A percentile compares a stretch with the other conserved stretches of the same genome.
phyloP scores from a whole-genome alignment of 1,140 invertebrate genomes.

The Hylyphantes graminicola region DNA sequence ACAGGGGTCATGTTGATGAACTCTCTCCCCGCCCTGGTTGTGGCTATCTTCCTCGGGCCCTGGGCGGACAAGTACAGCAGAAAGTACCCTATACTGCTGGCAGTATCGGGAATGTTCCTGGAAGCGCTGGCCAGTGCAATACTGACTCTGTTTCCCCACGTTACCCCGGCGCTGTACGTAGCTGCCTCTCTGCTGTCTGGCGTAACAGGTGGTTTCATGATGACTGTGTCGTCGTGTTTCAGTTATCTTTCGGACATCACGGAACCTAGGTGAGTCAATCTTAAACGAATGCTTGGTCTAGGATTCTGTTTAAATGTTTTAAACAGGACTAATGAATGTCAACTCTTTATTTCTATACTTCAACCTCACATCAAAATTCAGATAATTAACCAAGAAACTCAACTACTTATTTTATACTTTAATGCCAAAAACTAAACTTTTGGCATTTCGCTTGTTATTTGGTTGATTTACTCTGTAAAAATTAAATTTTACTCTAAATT shows the following conservation, averaged over 20 bases:
- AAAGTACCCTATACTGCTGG: slow-evolving; percentile 85
- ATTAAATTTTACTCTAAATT: no score
- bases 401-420: no score
- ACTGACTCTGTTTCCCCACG: neutral
- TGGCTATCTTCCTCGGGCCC: slow-evolving; percentile 67
- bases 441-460: no score
- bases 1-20: slow-evolving; percentile 63
- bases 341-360: no score
- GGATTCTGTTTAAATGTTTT: no score
- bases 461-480: no score
- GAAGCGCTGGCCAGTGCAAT: slow-evolving; percentile 65
- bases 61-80: slow-evolving; percentile 80
- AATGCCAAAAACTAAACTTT: no score
- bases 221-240: slow-evolving; percentile 16
- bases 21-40: slow-evolving; percentile 67
- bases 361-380: no score
- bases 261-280: slow-evolving; percentile 7
- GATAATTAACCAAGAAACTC: no score
- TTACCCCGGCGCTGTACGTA: slow-evolving; percentile 5
- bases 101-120: slow-evolving; percentile 82
- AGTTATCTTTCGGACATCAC: slow-evolving; percentile 46
- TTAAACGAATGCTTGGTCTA: no score
- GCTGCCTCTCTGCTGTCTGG: slow-evolving; percentile 3
- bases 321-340: no score
- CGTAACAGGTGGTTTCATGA: slow-evolving; percentile 34